Base-by-base conservation (phyloP, 2,113 vertebrate species). In the Coturnix japonica region DNA sequence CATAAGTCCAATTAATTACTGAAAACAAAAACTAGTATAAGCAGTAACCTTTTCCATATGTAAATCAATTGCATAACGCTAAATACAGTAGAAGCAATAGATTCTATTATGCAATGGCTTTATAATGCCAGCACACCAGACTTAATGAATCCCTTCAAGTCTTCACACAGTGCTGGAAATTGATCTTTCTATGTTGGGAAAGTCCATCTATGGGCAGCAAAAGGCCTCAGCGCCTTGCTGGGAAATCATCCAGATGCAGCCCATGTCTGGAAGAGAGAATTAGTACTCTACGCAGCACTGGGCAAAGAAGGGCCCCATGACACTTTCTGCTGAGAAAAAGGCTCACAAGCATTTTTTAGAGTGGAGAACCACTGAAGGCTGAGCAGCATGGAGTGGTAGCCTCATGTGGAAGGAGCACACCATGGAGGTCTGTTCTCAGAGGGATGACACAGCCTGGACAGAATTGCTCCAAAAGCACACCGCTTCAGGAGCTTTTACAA, bases 301-400 rank as follows among this genome's bases (percentile, higher is more conserved):
- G 7, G 7, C 37, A 67, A 44, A 65, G 44, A 9, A 23, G 14
- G 14, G 59, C 7, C 43, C 7, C 4, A 0, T 7, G 9, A 30
- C 35, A n/a, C 6, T 44, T 65, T 65, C 56, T 57, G 13, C 37
- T 31, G 47, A 54, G 43, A 67, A 14, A 57, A 53, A 43, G 26
- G 15, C 26, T 81, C 18, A 2, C 0, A 2, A 37, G 18, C 7
- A 1, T 15, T 0, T 69, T n/a, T 56, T 37, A 28, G 26, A 74
- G 19, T 26, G n/a, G 6, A 69, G 5, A 21, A 13, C 61, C 47
- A 1, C 1, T 5, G 19, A 69, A 53, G 33, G n/a, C 18, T 13
- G 11, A 54, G 53, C 31, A 76, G 19, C 4, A 0, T 7, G 6
- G 19, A 11, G 14, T n/a, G 21, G 47, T 21, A 14, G 31, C 9